phyloP scores from a whole-genome alignment of 35 echinoderm and acorn worm genomes.

The Anneissia japonica region DNA sequence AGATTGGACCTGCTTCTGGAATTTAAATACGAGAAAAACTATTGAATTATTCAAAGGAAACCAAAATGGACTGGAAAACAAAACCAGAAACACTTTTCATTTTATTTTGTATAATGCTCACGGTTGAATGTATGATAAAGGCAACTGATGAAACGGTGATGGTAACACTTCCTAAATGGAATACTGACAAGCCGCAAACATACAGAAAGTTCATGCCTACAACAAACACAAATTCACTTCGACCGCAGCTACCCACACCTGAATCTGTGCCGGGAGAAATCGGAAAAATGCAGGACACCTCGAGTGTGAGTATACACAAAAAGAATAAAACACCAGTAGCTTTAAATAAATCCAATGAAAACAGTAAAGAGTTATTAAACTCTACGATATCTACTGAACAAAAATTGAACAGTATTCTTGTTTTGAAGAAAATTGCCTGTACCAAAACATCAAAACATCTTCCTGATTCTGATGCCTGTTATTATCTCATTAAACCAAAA shows the following conservation, averaged over 20 bases:
- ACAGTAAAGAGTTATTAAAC: neutral
- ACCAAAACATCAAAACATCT: neutral
- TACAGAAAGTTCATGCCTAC: too few relatives aligned
- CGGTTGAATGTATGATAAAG: neutral
- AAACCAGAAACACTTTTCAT: neutral
- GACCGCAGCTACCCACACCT: neutral
- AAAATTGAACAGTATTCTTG: neutral
- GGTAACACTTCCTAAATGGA: neutral
- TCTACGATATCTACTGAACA: neutral
- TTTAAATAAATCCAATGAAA: neutral
- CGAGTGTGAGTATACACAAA: neutral
- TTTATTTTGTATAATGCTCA: neutral
- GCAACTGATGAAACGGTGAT: neutral
- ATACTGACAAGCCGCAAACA: neutral
- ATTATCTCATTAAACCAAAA: neutral
- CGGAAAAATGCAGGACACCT: neutral
- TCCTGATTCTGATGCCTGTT: neutral
- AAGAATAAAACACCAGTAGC: neutral
- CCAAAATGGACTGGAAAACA: neutral
- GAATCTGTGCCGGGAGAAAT: neutral
- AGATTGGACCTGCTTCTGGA: neutral
- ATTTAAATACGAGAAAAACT: neutral
- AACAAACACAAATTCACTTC: neutral
- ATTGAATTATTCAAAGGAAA: neutral
- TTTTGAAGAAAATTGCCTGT: neutral